Evolutionary conservation across 1,140 invertebrate species (phyloP), one percentile per base, ranked within the genome.

Genomic region (Drosophila lacertosa): DNA sequence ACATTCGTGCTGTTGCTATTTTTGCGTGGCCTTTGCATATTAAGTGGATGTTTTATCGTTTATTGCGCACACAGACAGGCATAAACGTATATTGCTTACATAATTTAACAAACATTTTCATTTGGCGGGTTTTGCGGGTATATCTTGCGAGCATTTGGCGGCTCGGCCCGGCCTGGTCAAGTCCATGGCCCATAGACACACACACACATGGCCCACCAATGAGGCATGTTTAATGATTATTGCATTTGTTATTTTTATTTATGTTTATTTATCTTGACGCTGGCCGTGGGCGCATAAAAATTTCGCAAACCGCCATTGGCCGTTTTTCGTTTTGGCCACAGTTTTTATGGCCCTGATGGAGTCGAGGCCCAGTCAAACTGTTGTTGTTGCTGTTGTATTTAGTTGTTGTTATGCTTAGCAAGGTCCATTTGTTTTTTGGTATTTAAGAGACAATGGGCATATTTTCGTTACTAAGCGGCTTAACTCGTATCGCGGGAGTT

Each of bases 191-290:
- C 71, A 42, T 6, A 20, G 22, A 47, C 20, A 24, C 7, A 50
- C 42, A 29, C 33, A n/a, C 47, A 67, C 62, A 72, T 77, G 75
- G 45, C 15, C 72, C 62, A 54, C 57, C 77, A 81, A 80, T 81
- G 77, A 81, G 73, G 51, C 77, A 74, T 81, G 75, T 67, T 76
- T 81, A 81, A 81, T 81, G 77, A 81, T 81, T 81, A 81, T 81
- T 73, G 77, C 77, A 76, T 81, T 81, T 81, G 67, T 68, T 81
- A 64, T 76, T 76, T 76, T 81, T 81, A 76, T 76, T 81, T 81
- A 72, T 76, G 68, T 81, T 81, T 79, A 74, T 70, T 79, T 81
- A 81, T 81, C 77, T 76, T 50, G 47, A 50, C 20, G 48, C 51
- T 70, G 64, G 64, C 75, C 75, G 40, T 64, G 40, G 75, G 65